Conservation (phyloP, 1,140 invertebrate species). For the Hesperophylax magnus region DNA sequence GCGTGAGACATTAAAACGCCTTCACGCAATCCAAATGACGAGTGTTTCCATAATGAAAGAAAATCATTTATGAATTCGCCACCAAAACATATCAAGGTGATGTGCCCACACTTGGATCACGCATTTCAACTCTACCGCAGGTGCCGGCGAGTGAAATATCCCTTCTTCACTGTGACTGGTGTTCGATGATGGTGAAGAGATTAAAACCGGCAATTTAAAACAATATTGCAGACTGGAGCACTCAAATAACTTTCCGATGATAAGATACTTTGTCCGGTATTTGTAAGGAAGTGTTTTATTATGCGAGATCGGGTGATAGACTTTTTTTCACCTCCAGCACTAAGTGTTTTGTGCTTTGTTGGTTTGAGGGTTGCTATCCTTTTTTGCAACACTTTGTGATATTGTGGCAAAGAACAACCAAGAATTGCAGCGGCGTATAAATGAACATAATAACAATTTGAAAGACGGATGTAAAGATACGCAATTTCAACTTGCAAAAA, state of each 20-base stretch:
- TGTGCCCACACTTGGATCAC: background rate
- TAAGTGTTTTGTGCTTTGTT: slow-evolving; percentile 24
- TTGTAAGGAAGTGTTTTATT: background rate
- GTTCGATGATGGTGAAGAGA: slow-evolving; percentile 1
- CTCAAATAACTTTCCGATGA: background rate
- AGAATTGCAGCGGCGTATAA: too few relatives aligned
- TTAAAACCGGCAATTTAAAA: background rate
- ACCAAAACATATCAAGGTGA: slow-evolving; percentile 29
- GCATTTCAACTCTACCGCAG: slow-evolving; percentile 18
- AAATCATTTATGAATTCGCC: slow-evolving; percentile 24
- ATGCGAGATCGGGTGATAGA: background rate
- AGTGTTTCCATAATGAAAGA: slow-evolving; percentile 21
- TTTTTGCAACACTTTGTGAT: slow-evolving; percentile 28
- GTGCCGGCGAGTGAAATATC: background rate
- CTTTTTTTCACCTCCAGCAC: slow-evolving; percentile 35
- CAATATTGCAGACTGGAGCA: background rate
- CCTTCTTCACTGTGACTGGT: background rate
- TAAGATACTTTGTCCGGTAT: background rate
- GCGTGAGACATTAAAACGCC: slow-evolving; percentile 14
- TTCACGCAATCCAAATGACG: slow-evolving; percentile 18
- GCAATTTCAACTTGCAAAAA: too few relatives aligned
- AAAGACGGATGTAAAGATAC: too few relatives aligned
- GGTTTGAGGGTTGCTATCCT: slow-evolving; percentile 7
- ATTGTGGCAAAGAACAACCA: too few relatives aligned
- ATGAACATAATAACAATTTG: too few relatives aligned